phyloP scores from a whole-genome alignment of 2,888 invertebrate species.

The Aleiodes alternator region DNA sequence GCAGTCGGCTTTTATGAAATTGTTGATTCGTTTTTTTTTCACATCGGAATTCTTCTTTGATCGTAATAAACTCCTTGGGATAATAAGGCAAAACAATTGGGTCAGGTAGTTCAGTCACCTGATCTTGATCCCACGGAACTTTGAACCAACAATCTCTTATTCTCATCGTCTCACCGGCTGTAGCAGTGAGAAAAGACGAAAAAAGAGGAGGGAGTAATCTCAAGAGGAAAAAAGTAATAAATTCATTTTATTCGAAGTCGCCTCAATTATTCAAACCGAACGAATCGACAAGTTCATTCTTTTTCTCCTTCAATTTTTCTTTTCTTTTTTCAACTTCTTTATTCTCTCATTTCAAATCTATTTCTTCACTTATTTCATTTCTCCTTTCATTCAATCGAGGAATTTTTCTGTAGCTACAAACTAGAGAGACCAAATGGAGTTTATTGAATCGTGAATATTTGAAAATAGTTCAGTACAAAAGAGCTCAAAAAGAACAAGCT shows the following conservation, averaged over 20 bases:
- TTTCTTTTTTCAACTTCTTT: too few relatives aligned
- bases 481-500: too few relatives aligned
- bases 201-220: not conserved
- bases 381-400: slow-evolving; percentile 28
- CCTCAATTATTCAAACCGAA: slow-evolving; percentile 13
- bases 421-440: slow-evolving; percentile 26
- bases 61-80: not conserved
- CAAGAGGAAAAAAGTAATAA: slow-evolving; percentile 6
- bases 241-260: slow-evolving; percentile 13
- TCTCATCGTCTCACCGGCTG: slow-evolving; percentile 24
- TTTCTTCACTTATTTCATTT: slow-evolving; percentile 6
- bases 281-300: slow-evolving; percentile 19
- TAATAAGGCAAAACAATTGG: slow-evolving; percentile 22
- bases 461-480: too few relatives aligned
- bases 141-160: slow-evolving; percentile 29
- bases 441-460: slow-evolving; percentile 34
- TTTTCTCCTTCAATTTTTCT: not conserved
- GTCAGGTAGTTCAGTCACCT: slow-evolving; percentile 37
- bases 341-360: not conserved
- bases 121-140: slow-evolving; percentile 29
- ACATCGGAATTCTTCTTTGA: too few relatives aligned
- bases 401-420: slow-evolving; percentile 29
- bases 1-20: too few relatives aligned
- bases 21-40: too few relatives aligned
- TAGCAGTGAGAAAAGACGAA: not conserved